Base-by-base conservation (phyloP, 2,113 vertebrate species). In the Eleginops maclovinus region DNA sequence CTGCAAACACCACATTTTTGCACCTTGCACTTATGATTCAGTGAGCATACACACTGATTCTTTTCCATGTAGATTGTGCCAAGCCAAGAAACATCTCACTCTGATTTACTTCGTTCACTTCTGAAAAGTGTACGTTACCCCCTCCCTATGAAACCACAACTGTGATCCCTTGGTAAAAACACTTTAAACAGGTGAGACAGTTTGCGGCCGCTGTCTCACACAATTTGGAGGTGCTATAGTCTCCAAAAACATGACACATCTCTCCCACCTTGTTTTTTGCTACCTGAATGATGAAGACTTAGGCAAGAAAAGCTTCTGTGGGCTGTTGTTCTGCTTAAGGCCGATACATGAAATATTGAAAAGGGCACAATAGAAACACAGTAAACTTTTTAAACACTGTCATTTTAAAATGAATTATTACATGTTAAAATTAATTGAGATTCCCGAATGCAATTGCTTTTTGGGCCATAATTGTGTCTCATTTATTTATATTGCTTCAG, bases 181-280 rank as follows among this genome's bases (percentile, higher is more conserved):
- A 19, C 63, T 10, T 46, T 66, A 55, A 82, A 65, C 69, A 58
- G 79, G 24, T 43, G 44, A 62, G 81, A 71, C 68, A 14, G 22
- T 56, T 81, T 82, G 55, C 53, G 58, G 56, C 36, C 14, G 17
- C 70, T 60, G 47, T 63, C 55, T 84, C 55, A 0, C 70, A 71
- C 79, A 75, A 72, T 85, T 80, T 64, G 72, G 51, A 78, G 62
- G 47, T 40, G 71, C 54, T 4, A 11, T 22, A 71, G 60, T 73
- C 72, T 75, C 19, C 22, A 26, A 69, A 61, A 60, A 58, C 5
- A 1, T 22, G 53, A 54, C 21, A 21, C 54, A 61, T 75, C 21
- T 59, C 51, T 50, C 55, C 8, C 58, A 56, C 56, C 58, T 59
- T 36, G 51, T 72, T 55, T 46, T 36, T 46, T 43, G 22, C 24